Conservation (phyloP, 2,888 invertebrate genomes). For the Hetaerina titia region DNA sequence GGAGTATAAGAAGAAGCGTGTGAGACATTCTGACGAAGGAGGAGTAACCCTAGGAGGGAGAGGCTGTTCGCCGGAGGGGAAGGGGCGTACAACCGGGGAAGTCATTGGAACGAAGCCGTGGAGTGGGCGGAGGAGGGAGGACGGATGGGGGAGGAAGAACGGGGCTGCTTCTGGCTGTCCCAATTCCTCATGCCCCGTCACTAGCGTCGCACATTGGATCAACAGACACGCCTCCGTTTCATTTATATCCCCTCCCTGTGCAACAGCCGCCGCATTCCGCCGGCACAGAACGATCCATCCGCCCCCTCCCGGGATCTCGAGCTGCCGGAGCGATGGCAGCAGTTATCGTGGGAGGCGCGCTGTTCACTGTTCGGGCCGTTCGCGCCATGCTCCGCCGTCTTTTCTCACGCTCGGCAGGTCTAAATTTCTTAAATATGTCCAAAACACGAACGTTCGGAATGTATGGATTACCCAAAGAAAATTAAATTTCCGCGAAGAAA, state of each 20-base stretch:
- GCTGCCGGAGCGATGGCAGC: background rate
- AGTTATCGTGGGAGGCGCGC: no score
- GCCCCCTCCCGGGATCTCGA: background rate
- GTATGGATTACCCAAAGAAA: no score
- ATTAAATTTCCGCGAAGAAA: no score
- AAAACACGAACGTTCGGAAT: no score
- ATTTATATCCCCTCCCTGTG: background rate
- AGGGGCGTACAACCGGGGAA: no score
- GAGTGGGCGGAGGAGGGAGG: background rate
- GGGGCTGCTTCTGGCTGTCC: background rate
- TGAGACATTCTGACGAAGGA: background rate
- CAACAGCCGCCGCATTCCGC: background rate
- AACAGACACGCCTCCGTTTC: background rate
- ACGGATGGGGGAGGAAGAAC: background rate
- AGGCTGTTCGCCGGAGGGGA: no score
- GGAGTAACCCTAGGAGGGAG: no score
- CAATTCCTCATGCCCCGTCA: background rate
- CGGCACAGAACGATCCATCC: background rate
- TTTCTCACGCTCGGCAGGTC: no score
- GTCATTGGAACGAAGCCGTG: background rate
- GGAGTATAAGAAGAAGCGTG: background rate
- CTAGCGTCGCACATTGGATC: background rate
- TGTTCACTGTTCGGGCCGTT: no score
- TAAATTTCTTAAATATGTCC: no score
- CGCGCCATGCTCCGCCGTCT: no score